Conservation (phyloP, 2,113 vertebrate genomes). For the Loxodonta africana region DNA sequence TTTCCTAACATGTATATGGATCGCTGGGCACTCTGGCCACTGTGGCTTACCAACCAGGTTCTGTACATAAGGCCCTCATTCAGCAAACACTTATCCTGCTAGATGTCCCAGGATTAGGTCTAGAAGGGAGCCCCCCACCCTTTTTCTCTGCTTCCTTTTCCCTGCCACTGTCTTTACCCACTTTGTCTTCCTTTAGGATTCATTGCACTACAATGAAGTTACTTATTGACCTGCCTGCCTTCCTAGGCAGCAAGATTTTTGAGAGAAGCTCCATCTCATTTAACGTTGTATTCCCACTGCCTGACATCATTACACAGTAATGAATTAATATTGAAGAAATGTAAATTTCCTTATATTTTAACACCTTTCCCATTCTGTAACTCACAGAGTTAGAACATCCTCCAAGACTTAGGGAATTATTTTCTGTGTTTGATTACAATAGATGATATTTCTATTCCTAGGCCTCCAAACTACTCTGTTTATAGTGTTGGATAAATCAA, state of each 20-base stretch:
- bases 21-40: background rate
- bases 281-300: background rate
- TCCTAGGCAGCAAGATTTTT: background rate
- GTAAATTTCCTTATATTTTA: background rate
- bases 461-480: background rate
- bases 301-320: background rate
- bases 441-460: background rate
- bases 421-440: constrained; percentile 4
- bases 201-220: too few relatives aligned
- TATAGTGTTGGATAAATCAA: constrained; percentile 19
- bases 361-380: background rate
- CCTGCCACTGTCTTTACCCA: background rate
- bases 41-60: background rate
- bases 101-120: background rate
- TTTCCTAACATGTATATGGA: background rate
- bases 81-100: background rate
- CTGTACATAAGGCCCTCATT: background rate
- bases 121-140: background rate
- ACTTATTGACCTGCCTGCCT: constrained; percentile 6
- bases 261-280: background rate
- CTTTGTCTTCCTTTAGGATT: background rate
- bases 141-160: background rate
- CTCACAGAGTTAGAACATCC: background rate
- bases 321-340: background rate
- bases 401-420: background rate